Percentiles rank a stretch among this genome's conserved stretches.
Conservation (phyloP, 2,113 vertebrate species). For the Phyllopteryx taeniolatus region DNA sequence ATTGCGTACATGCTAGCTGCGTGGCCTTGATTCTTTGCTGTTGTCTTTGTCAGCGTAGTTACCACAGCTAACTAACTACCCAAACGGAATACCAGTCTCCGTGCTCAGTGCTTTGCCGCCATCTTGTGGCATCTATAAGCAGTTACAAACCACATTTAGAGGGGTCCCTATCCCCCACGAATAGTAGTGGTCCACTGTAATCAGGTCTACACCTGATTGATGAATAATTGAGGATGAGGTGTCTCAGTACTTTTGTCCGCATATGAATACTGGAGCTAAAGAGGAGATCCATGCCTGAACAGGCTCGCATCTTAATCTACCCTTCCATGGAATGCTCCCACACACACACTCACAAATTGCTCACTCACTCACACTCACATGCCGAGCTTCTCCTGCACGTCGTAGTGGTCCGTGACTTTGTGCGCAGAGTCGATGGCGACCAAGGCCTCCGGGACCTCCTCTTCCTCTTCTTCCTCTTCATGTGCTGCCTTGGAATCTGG, state of each 20-base stretch:
- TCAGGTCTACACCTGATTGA: no score
- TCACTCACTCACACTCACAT: constrained; percentile 72
- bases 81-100: no score
- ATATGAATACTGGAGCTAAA: background rate
- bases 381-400: constrained; percentile 79
- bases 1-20: no score
- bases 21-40: no score
- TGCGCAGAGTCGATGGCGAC: constrained; percentile 72
- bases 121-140: no score
- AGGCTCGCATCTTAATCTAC: constrained; percentile 1
- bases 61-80: no score
- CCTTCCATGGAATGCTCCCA: background rate
- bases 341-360: constrained; percentile 70
- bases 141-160: no score
- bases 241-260: background rate
- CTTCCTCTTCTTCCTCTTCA: constrained; percentile 51
- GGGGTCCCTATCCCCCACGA: no score
- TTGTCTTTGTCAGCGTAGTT: no score
- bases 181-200: no score
- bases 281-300: constrained; percentile 13
- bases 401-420: constrained; percentile 76
- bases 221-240: background rate
- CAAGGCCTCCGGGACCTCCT: constrained; percentile 28
- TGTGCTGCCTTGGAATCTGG: constrained; percentile 33
- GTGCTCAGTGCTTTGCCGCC: no score